phyloP scores from a whole-genome alignment of 2,113 vertebrate genomes.

The Balaeniceps rex region DNA sequence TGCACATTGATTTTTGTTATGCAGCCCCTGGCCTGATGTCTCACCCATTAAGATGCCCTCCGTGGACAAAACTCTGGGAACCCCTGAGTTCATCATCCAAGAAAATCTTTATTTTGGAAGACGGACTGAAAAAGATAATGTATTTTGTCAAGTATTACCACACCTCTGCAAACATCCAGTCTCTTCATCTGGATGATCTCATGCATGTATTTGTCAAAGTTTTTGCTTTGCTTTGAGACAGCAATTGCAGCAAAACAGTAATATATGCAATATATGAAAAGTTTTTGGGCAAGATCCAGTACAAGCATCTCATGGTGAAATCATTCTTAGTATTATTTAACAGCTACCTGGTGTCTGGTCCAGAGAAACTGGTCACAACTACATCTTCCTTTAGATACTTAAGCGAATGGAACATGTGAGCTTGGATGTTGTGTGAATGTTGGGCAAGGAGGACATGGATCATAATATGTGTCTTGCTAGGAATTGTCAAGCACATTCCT shows the following conservation, averaged over 20 bases:
- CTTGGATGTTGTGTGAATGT: background rate
- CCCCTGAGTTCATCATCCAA: background rate
- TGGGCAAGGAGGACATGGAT: background rate
- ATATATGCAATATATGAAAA: background rate
- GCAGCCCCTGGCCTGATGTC: background rate
- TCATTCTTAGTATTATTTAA: constrained; percentile 26
- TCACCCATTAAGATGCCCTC: background rate
- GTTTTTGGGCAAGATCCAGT: background rate
- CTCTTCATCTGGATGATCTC: background rate
- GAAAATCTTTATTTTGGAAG: constrained; percentile 38
- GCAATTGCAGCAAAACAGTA: background rate
- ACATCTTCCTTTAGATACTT: background rate
- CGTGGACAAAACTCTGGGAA: background rate
- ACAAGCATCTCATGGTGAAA: constrained; percentile 1
- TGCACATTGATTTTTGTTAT: background rate
- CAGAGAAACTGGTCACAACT: background rate
- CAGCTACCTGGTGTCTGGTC: background rate
- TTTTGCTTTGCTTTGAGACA: constrained; percentile 20
- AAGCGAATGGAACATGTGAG: background rate
- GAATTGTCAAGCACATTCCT: background rate
- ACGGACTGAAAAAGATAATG: background rate
- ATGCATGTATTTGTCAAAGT: constrained; percentile 2
- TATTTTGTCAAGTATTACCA: constrained; percentile 14
- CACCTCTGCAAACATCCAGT: constrained; percentile 1
- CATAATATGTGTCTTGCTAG: background rate